phyloP scores from a whole-genome alignment of 2,797 vertebrate species.

The Sebastiscus tertius region DNA sequence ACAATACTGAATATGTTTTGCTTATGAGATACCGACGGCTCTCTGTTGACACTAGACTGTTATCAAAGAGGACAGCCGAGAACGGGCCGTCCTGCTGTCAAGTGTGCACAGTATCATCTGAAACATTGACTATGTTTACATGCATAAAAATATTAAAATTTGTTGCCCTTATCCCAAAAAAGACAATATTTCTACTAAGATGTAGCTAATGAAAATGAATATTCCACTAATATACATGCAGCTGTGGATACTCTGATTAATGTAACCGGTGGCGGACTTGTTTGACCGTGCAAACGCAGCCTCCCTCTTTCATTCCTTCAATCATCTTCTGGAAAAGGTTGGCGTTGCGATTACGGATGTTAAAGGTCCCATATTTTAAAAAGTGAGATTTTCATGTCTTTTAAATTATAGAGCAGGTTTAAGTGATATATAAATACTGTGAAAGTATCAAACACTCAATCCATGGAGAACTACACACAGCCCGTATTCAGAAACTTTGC shows the following conservation, averaged over 20 bases:
- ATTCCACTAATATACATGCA: not conserved
- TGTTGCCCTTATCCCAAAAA: not conserved
- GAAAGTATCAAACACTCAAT: too few relatives aligned
- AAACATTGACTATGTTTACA: not conserved
- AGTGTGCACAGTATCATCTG: not conserved
- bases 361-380: too few relatives aligned
- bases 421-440: too few relatives aligned
- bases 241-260: too few relatives aligned
- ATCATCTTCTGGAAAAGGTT: not conserved
- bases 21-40: constrained; percentile 19
- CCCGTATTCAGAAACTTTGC: too few relatives aligned
- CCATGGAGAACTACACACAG: too few relatives aligned
- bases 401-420: too few relatives aligned
- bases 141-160: not conserved
- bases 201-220: not conserved
- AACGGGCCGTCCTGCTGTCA: constrained; percentile 7
- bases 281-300: too few relatives aligned
- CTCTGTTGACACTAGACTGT: constrained; percentile 29
- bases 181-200: not conserved
- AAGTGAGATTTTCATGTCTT: too few relatives aligned
- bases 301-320: not conserved
- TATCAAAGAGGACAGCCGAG: constrained; percentile 1
- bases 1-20: not conserved
- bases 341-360: too few relatives aligned
- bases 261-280: too few relatives aligned